These are phyloP conservation scores for Branchinecta lynchi DNA, from an alignment of 1,140 invertebrate genomes.

Conservation along the genomic window DNA sequence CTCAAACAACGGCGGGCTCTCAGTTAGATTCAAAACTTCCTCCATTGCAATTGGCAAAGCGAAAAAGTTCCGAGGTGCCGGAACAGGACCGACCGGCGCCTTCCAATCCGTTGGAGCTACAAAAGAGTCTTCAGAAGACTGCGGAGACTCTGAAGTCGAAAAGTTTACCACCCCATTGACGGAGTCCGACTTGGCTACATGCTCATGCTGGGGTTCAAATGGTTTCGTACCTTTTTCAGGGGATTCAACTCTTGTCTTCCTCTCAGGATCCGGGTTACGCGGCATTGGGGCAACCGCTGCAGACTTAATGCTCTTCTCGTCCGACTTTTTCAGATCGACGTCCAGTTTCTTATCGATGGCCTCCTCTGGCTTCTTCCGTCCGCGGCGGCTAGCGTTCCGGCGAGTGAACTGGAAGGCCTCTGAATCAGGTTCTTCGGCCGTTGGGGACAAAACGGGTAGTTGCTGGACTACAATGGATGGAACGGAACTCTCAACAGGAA, in stretches of 20 bases:
- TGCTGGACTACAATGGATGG: slow-evolving; percentile 5
- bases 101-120: no score
- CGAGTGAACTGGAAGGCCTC: background rate
- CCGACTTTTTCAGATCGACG: no score
- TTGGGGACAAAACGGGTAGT: background rate
- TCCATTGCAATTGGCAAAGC: no score
- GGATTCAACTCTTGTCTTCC: background rate
- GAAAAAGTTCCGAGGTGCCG: no score
- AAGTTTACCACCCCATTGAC: no score
- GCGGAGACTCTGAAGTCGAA: no score
- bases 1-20: no score
- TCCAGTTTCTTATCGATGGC: background rate
- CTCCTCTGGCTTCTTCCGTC: slow-evolving; percentile 2
- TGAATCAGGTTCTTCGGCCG: background rate
- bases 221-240: background rate
- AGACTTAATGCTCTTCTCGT: background rate
- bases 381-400: background rate
- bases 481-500: background rate
- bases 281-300: background rate
- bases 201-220: background rate
- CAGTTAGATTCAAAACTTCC: no score
- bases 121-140: no score
- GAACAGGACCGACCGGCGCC: no score
- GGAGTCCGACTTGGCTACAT: background rate
- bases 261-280: background rate